Evolutionary conservation across 2,888 invertebrate species (phyloP), one percentile per base, ranked within the genome.

Genomic region (Standfussiana lucernea): DNA sequence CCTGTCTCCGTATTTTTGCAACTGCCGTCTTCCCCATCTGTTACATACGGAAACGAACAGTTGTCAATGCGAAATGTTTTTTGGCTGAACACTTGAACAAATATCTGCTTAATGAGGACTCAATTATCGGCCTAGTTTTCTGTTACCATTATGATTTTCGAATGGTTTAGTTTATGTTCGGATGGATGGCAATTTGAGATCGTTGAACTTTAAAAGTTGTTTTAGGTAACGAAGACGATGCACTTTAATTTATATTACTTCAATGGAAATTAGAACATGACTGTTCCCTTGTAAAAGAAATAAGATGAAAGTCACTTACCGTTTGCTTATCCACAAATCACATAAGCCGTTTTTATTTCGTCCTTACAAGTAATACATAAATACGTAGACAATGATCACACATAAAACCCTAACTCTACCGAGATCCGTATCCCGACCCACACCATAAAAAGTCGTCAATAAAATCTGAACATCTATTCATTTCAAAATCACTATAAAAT

Each of bases 1-100:
- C 85, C 91, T 91, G 91, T 85, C 84, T 77, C 80, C 72, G 80
- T 78, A 89, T 88, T 87, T 85, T 83, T 80, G 83, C 88, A 87
- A 87, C 85, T 73, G 80, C 56, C 71, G 78, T 68, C 68, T 68
- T 68, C 59, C 71, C 86, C 90, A 91, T 91, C 85, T 91, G 90
- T 87, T 83, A 50, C 83, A 83, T 82, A 79, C 86, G 86, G 85
- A 89, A 85, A 82, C 80, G 69, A 77, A 73, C 88, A 88, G 80
- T 86, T 85, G 88, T 87, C 82, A 85, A 77, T 84, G 77, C 65
- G 68, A 75, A 53, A 75, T 81, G 68, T 84, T 83, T 88, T 88
- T 75, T 69, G 72, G 53, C 65, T 59, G 53, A 75, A 78, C 88
- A 88, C 82, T 88, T 88, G 87, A 15, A n/a, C 65, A 85, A 87